Evolutionary conservation across 2,797 vertebrate genomes (phyloP).

Genomic region (Gymnoscopelus braueri): DNA sequence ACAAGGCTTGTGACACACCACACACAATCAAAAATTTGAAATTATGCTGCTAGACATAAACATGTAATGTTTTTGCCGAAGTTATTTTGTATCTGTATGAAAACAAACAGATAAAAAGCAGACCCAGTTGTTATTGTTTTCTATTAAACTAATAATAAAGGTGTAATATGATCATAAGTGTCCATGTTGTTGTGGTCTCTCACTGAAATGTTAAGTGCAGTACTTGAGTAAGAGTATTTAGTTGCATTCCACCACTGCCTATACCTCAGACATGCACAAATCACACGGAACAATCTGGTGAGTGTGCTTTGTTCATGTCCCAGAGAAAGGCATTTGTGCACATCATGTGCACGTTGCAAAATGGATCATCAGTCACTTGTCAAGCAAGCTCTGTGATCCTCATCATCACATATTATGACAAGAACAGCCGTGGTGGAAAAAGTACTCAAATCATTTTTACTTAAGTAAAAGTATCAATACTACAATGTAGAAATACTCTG

Average conservation of each 20-base stretch:
- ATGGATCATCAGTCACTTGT: no score
- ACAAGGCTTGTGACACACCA: constrained; percentile 56
- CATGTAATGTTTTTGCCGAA: constrained; percentile 59
- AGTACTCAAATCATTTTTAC: no score
- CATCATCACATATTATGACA: no score
- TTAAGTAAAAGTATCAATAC: no score
- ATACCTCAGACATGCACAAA: background rate
- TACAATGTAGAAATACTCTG: no score
- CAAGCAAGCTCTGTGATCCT: no score
- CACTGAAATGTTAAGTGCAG: constrained; percentile 30
- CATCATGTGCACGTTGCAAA: no score
- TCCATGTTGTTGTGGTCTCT: constrained; percentile 15
- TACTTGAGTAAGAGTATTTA: background rate
- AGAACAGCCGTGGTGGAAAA: no score
- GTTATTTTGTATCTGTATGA: constrained; percentile 70
- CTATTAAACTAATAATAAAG: constrained; percentile 79
- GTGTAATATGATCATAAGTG: constrained; percentile 51
- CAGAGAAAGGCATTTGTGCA: no score
- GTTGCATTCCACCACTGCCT: background rate
- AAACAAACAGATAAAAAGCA: constrained; percentile 26
- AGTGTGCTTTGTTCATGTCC: no score
- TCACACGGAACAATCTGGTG: no score
- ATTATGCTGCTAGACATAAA: constrained; percentile 73
- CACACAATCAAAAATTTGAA: constrained; percentile 48
- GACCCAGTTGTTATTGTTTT: constrained; percentile 55